These are phyloP conservation scores for Polypedilum vanderplanki DNA, from an alignment of 1,140 invertebrate genomes.

Conservation along the genomic window DNA sequence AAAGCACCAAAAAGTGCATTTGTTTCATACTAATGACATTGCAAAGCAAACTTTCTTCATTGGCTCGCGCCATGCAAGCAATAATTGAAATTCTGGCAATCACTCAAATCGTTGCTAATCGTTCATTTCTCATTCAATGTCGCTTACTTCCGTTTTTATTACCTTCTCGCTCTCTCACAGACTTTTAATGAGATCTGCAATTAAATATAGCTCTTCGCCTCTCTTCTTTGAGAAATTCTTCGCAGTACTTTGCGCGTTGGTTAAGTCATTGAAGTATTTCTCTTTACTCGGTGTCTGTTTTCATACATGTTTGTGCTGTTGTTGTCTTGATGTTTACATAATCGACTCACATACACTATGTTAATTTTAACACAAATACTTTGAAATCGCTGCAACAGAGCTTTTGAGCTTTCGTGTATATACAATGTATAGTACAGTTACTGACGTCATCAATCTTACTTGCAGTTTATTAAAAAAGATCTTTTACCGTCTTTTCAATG, in stretches of 20 bases:
- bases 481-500: background rate
- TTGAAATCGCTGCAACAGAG: too few species aligned
- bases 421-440: background rate
- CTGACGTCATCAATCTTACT: background rate
- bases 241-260: background rate
- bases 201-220: background rate
- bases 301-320: background rate
- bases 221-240: background rate
- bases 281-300: background rate
- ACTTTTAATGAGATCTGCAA: constrained; percentile 1
- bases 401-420: background rate
- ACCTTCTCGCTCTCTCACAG: too few species aligned
- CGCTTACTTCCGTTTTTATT: background rate
- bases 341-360: background rate
- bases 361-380: background rate
- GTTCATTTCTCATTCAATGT: constrained; percentile 2
- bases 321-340: background rate
- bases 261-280: background rate
- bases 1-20: constrained; percentile 10
- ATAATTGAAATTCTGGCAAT: constrained; percentile 6
- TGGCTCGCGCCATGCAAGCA: background rate
- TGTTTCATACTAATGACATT: constrained; percentile 13
- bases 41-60: constrained; percentile 1
- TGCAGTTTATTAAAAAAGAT: background rate
- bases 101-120: constrained; percentile 3